Conservation (phyloP, 2,888 invertebrate genomes). For the Rhaphigaster nebulosa region DNA sequence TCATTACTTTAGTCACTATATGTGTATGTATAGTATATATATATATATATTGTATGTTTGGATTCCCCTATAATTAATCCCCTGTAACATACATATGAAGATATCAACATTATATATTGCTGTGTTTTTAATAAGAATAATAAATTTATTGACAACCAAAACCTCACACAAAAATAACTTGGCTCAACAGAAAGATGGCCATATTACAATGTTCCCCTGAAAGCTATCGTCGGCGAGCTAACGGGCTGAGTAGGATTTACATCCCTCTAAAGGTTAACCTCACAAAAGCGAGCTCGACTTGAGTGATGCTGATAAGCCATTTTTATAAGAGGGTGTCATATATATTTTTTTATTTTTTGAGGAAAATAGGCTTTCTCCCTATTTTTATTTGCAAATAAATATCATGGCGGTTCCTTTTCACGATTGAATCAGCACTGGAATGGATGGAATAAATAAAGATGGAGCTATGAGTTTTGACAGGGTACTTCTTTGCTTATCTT, state of each 20-base stretch:
- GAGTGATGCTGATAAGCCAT: slow-evolving; percentile 13
- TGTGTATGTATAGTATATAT: too few relatives aligned
- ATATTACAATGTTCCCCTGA: background rate
- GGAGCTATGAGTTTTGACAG: background rate
- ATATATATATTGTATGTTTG: too few relatives aligned
- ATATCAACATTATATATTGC: background rate
- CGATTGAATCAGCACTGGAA: background rate
- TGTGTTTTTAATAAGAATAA: background rate
- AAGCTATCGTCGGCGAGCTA: background rate
- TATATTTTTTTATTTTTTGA: background rate
- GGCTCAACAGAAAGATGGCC: background rate
- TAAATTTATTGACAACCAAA: background rate
- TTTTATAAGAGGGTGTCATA: background rate
- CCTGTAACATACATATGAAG: background rate
- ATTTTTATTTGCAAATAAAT: background rate
- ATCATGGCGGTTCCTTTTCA: background rate
- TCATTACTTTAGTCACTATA: too few relatives aligned
- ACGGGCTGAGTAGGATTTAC: background rate
- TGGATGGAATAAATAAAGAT: background rate
- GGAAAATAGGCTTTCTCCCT: background rate
- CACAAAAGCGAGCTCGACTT: background rate
- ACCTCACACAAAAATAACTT: background rate
- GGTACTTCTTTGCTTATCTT: background rate
- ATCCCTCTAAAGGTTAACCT: background rate
- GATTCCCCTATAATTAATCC: background rate